Evolutionary conservation across 1,140 invertebrate species (phyloP).

Genomic region (Eupeodes corollae): DNA sequence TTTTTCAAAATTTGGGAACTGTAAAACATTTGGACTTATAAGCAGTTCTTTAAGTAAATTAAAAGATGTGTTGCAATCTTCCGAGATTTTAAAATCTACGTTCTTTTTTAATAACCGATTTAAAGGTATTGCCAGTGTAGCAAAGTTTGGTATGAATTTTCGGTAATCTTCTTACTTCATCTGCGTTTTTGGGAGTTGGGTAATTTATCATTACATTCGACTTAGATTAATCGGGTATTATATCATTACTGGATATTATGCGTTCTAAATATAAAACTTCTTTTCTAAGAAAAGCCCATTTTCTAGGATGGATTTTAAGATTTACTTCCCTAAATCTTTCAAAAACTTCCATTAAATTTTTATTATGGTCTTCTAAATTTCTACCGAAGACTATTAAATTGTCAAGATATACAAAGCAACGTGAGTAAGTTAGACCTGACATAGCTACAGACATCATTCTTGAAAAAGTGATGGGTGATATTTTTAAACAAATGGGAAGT

Average conservation of each 20-base stretch:
- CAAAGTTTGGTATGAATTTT: slow-evolving; percentile 3
- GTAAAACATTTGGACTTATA: too few species aligned
- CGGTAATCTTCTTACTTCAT: slow-evolving; percentile 17
- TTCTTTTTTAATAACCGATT: not conserved
- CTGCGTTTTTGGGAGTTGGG: slow-evolving; percentile 16
- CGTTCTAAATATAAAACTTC: slow-evolving; percentile 23
- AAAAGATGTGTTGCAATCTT: not conserved
- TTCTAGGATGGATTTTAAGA: slow-evolving; percentile 6
- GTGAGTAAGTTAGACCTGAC: slow-evolving; percentile 5
- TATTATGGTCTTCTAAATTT: too few species aligned
- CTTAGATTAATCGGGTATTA: slow-evolving; percentile 12
- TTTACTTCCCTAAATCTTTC: slow-evolving; percentile 1
- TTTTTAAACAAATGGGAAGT: too few species aligned
- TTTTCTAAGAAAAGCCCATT: slow-evolving; percentile 12
- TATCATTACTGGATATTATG: slow-evolving; percentile 15
- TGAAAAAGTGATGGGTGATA: too few species aligned
- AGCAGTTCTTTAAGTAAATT: too few species aligned
- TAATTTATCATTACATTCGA: slow-evolving; percentile 17
- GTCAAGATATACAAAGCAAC: too few species aligned
- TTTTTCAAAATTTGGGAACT: too few species aligned
- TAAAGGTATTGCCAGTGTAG: too few species aligned
- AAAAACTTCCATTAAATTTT: too few species aligned
- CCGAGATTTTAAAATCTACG: not conserved
- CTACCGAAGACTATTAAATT: too few species aligned
- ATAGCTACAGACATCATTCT: slow-evolving; percentile 13